Evolutionary conservation across 2,888 invertebrate species (phyloP), one percentile per base, ranked within the genome.

Genomic region (Clostera curtula): DNA sequence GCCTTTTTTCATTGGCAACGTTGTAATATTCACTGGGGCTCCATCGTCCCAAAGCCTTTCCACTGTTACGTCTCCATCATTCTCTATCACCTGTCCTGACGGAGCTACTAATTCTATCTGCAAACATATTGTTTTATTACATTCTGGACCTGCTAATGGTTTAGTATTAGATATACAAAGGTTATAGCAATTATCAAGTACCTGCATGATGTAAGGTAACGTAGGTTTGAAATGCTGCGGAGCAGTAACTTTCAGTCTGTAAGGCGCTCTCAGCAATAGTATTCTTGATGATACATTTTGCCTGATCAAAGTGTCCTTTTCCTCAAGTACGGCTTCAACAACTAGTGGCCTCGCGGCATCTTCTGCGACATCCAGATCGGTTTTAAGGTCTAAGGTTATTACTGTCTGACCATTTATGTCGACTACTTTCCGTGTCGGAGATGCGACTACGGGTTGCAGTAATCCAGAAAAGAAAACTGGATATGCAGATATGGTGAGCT

Each of bases 151-250:
- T 8, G 6, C 11, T n/a, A n/a, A n/a, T n/a, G n/a, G n/a, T n/a
- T n/a, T n/a, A n/a, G n/a, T n/a, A n/a, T n/a, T 10, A 19, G 20
- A 15, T 25, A 9, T 2, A 10, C 7, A 21, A 5, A 5, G 28
- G 29, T 35, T 19, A 34, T 29, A 34, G 19, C 24, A 10, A 27
- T 35, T 16, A 10, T 18, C n/a, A 43, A 34, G 27, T 37, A 55
- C 52, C 77, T 91, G 92, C 11, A 95, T 91, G 14, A 89, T 90
- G 49, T 93, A 95, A 40, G 92, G 91, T 25, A 97, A 84, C 11
- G 92, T 93, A 1, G 96, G 96, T 66, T 96, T 95, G 74, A 96
- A 98, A 41, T 91, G 90, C 46, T 93, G 92, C 0, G 96, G 93
- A 11, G 92, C 91, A 49, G 92, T 89, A 10, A 95, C 88, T 69